A percentile compares a stretch with the other conserved stretches of the same genome.
phyloP scores from a whole-genome alignment of 2,888 invertebrate species.

The Girardia tigrina region DNA sequence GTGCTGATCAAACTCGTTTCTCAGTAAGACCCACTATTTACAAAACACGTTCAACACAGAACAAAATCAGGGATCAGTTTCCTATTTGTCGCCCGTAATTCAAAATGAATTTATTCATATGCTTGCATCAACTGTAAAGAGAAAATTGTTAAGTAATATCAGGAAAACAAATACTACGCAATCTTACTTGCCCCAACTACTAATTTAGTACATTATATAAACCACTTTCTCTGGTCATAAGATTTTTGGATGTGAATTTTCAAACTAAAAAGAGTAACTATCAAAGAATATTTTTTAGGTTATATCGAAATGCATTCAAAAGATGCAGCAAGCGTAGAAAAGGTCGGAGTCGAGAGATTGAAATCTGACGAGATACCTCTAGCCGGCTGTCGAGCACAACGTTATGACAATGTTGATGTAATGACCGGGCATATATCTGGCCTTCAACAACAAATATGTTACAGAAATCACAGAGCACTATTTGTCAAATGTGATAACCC shows the following conservation, averaged over 20 bases:
- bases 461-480: background rate
- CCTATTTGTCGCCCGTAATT: too few species aligned
- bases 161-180: conserved; percentile 1
- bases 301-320: background rate
- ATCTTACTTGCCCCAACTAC: background rate
- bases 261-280: too few species aligned
- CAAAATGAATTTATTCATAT: background rate
- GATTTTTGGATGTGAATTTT: too few species aligned
- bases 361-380: background rate
- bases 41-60: too few species aligned
- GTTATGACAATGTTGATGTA: too few species aligned
- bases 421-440: background rate
- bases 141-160: background rate
- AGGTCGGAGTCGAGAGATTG: background rate
- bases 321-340: background rate
- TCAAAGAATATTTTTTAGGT: background rate
- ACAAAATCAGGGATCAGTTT: too few species aligned
- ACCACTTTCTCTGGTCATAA: background rate
- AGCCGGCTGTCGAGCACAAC: too few species aligned
- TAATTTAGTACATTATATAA: background rate
- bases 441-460: too few species aligned
- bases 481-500: too few species aligned
- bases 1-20: too few species aligned
- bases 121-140: background rate
- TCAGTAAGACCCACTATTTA: too few species aligned